Evolutionary conservation across 2,113 vertebrate species (phyloP), one percentile per base, ranked within the genome.

Genomic region (Equus przewalskii): DNA sequence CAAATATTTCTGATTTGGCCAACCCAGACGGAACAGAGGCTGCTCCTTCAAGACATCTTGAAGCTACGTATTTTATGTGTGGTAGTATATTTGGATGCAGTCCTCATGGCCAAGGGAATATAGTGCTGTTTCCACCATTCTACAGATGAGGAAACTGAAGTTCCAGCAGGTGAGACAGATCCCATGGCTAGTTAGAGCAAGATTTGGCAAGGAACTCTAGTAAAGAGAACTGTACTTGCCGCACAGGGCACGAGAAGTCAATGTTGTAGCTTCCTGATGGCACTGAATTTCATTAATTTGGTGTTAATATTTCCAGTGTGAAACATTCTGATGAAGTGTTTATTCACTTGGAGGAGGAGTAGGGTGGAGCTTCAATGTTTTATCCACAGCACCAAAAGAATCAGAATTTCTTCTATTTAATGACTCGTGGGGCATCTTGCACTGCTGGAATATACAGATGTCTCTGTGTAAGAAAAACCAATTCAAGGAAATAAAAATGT

Each of bases 261-360:
- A 95, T 33, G n/a, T 84, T 46, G 26, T 54, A 92, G 56, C 79
- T 96, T 73, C 67, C 30, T n/a, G 33, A 60, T 94, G 90, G 36
- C 83, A 69, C 79, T 11, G 89, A 88, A 96, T 97, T 97, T 92
- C 84, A 91, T 97, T 97, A 97, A 91, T 94, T 92, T 95, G 80
- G 89, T 95, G 96, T 85, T 97, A 96, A 92, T 97, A 97, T 96
- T 98, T 97, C 97, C 94, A 96, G 94, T 62, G 97, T 85, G 96
- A 98, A 97, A 70, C 70, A 96, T 79, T 82, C 91, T 92, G 91
- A 95, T 88, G 80, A 92, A 96, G 64, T 96, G 87, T 97, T 97
- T 98, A 96, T 92, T 94, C 92, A 92, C 9, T 89, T 87, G 82
- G 62, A 88, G 81, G 94, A 96, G 84, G 97, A 96, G 33, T 15